Conservation (phyloP, 2,888 invertebrate genomes). For the Tetropium fuscum region DNA sequence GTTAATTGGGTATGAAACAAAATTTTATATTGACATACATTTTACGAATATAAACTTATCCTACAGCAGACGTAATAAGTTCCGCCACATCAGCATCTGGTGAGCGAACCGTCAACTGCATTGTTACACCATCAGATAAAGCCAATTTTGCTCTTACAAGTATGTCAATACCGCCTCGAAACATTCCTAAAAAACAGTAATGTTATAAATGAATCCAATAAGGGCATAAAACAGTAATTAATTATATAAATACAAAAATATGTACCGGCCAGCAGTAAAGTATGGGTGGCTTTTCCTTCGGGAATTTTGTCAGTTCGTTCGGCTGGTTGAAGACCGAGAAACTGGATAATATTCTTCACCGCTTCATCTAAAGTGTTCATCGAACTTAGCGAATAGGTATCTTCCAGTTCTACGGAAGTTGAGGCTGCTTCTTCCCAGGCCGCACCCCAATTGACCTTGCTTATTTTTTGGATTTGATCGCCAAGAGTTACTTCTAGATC, state of each 20-base stretch:
- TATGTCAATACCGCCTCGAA: conserved; percentile 91
- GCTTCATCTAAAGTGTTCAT: conserved; percentile 86
- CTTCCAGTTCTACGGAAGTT: conserved; percentile 79
- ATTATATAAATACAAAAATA: conserved; percentile 8
- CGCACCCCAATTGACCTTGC: conserved; percentile 78
- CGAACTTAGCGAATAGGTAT: conserved; percentile 90
- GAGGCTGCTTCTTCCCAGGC: conserved; percentile 79
- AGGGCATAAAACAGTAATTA: not conserved
- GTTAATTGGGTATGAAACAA: too few species aligned
- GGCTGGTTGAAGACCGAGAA: conserved; percentile 86
- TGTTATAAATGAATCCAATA: too few species aligned
- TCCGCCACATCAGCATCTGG: conserved; percentile 89
- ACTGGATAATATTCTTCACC: conserved; percentile 84
- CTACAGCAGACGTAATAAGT: conserved; percentile 87
- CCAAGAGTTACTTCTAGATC: conserved; percentile 88
- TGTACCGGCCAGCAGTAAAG: conserved; percentile 81
- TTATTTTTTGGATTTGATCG: conserved; percentile 86
- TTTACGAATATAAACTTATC: conserved; percentile 67
- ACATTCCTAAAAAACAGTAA: conserved; percentile 75
- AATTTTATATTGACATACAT: too few species aligned
- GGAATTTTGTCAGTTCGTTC: conserved; percentile 87
- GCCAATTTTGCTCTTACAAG: conserved; percentile 88
- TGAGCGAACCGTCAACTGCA: conserved; percentile 92
- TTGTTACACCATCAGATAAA: conserved; percentile 87
- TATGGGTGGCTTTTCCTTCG: conserved; percentile 86